Conservation (phyloP, 2,888 invertebrate genomes). For the Linnaemya tessellans region DNA sequence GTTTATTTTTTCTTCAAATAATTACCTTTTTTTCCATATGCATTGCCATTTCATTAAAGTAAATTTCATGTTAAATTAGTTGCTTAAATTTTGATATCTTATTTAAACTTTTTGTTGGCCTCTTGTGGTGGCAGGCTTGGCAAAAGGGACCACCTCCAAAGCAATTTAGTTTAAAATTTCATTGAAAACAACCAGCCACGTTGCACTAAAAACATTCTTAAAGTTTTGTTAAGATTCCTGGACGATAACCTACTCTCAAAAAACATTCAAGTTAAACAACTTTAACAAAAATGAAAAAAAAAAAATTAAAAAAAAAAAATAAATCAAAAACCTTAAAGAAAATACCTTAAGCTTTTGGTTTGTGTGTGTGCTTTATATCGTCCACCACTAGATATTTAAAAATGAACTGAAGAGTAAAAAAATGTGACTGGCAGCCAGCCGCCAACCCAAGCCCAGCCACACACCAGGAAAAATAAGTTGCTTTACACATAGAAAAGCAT, state of each 20-base stretch:
- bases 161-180: conserved; percentile 51
- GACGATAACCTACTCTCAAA: conserved; percentile 66
- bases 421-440: conserved; percentile 27
- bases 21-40: not conserved
- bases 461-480: conserved; percentile 71
- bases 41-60: conserved; percentile 1
- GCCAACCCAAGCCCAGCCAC: conserved; percentile 51
- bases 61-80: conserved; percentile 45
- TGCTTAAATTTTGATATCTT: conserved; percentile 65
- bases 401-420: conserved; percentile 26
- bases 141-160: conserved; percentile 59
- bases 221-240: conserved; percentile 64
- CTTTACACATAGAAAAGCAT: conserved; percentile 67
- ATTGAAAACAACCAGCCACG: conserved; percentile 50
- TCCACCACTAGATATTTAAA: conserved; percentile 35
- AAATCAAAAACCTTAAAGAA: conserved; percentile 30
- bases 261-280: conserved; percentile 44
- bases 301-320: not conserved
- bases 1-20: not conserved
- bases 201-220: conserved; percentile 37
- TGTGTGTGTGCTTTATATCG: conserved; percentile 13
- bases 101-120: conserved; percentile 38
- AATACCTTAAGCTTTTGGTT: conserved; percentile 7
- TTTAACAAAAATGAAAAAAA: conserved; percentile 11
- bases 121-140: conserved; percentile 6